A percentile compares a stretch with the other conserved stretches of the same genome.
phyloP scores from a whole-genome alignment of 1,140 invertebrate genomes.

The Meloidogyne floridensis region DNA sequence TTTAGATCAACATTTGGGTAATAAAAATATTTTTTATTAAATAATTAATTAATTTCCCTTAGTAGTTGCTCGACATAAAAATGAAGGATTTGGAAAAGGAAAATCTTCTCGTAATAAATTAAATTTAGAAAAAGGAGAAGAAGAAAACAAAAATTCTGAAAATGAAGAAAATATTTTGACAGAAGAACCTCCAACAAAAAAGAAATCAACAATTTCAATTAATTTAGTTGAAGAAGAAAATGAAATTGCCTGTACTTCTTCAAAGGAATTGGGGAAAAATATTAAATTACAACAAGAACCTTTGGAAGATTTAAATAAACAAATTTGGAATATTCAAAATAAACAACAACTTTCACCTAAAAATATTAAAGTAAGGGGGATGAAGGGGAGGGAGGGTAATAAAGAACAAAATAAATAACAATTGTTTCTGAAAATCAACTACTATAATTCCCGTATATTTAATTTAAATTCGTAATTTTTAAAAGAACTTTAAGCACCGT shows the following conservation, averaged over 20 bases:
- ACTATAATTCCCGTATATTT: too few relatives aligned
- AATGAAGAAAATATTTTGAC: conserved; percentile 10
- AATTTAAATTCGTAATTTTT: too few relatives aligned
- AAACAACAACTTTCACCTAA: not conserved
- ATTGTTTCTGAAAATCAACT: too few relatives aligned
- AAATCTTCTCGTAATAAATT: not conserved
- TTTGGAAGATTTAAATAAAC: not conserved
- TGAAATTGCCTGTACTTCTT: not conserved
- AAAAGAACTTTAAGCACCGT: too few relatives aligned
- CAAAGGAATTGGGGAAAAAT: not conserved
- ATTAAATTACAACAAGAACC: not conserved
- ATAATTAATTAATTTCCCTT: not conserved
- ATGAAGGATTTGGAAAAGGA: conserved; percentile 15
- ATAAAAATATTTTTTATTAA: conserved; percentile 43
- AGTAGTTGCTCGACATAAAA: conserved; percentile 1
- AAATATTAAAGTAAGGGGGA: too few relatives aligned
- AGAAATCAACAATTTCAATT: conserved; percentile 26
- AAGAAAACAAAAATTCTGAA: not conserved
- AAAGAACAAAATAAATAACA: too few relatives aligned
- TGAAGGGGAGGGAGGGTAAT: too few relatives aligned
- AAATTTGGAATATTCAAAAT: not conserved
- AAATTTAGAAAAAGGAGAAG: not conserved
- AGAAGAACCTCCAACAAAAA: conserved; percentile 3
- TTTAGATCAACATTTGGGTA: conserved; percentile 54
- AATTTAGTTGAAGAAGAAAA: not conserved